phyloP scores from a whole-genome alignment of 1,140 invertebrate genomes.

The Magallana ariakensis region DNA sequence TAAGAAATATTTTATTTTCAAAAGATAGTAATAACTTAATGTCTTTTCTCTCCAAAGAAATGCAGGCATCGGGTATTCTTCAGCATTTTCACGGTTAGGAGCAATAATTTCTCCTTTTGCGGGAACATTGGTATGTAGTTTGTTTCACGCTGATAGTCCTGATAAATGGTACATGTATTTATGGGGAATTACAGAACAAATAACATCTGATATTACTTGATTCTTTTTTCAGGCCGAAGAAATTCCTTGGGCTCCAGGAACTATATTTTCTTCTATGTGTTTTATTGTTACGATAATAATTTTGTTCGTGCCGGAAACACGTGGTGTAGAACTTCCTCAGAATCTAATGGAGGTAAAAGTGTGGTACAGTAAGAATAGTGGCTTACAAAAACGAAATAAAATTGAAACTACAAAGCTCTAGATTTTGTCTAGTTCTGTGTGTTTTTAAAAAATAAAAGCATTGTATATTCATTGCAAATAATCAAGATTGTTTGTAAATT shows the following conservation, averaged over 20 bases:
- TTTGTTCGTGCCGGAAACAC: constrained; percentile 57
- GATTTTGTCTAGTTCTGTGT: no score
- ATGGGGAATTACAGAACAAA: no score
- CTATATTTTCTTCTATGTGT: constrained; percentile 57
- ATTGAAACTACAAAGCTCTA: not conserved
- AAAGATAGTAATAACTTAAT: not conserved
- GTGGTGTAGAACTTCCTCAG: constrained; percentile 54
- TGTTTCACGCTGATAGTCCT: not conserved
- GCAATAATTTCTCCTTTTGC: constrained; percentile 61
- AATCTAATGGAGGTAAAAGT: constrained; percentile 58
- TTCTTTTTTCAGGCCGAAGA: constrained; percentile 47
- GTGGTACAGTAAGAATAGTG: constrained; percentile 49
- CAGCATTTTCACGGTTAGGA: constrained; percentile 54
- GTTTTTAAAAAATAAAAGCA: no score
- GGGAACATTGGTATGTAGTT: constrained; percentile 46
- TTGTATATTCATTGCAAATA: no score
- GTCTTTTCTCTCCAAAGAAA: constrained; percentile 38
- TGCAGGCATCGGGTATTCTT: constrained; percentile 58
- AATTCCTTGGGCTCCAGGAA: constrained; percentile 58
- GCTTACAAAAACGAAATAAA: not conserved
- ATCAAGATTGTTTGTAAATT: no score
- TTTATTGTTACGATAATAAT: constrained; percentile 48
- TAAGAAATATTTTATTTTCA: not conserved
- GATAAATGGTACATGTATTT: no score
- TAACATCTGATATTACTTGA: no score